Conservation (phyloP, 1,140 invertebrate genomes). For the Bombus picipes region DNA sequence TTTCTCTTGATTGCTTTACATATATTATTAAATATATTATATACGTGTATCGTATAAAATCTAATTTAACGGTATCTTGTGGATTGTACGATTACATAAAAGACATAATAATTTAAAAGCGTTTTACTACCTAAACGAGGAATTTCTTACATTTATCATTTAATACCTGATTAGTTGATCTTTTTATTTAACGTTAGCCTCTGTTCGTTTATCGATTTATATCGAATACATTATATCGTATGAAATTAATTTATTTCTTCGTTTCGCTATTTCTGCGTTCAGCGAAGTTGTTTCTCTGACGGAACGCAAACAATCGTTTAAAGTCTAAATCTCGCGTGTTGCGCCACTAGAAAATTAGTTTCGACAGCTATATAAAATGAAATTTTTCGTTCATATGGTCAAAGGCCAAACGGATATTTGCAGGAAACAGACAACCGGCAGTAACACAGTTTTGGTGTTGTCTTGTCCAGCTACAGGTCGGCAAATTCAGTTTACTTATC, state of each 20-base stretch:
- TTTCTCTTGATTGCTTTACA: background rate
- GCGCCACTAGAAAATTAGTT: background rate
- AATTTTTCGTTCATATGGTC: slow-evolving; percentile 23
- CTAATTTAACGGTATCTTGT: too few species aligned
- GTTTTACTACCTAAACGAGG: too few species aligned
- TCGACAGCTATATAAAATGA: background rate
- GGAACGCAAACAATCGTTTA: background rate
- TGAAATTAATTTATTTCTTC: background rate
- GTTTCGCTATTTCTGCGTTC: background rate
- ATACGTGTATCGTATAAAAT: too few species aligned
- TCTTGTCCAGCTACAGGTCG: slow-evolving; percentile 30
- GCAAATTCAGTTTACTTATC: slow-evolving; percentile 80
- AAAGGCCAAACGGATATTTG: slow-evolving; percentile 56
- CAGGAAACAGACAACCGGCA: slow-evolving; percentile 32
- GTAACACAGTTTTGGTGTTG: slow-evolving; percentile 54
- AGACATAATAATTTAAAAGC: too few species aligned
- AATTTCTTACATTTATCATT: background rate
- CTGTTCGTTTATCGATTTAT: too few species aligned
- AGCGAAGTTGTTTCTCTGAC: background rate
- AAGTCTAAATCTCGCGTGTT: too few species aligned
- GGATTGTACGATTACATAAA: too few species aligned
- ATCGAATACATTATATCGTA: too few species aligned
- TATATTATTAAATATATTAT: background rate
- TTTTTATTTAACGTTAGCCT: too few species aligned
- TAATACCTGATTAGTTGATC: background rate